A percentile compares a stretch with the other conserved stretches of the same genome.
phyloP scores from a whole-genome alignment of 37 sponge, comb jelly and placozoan species.

The Ianthella basta region DNA sequence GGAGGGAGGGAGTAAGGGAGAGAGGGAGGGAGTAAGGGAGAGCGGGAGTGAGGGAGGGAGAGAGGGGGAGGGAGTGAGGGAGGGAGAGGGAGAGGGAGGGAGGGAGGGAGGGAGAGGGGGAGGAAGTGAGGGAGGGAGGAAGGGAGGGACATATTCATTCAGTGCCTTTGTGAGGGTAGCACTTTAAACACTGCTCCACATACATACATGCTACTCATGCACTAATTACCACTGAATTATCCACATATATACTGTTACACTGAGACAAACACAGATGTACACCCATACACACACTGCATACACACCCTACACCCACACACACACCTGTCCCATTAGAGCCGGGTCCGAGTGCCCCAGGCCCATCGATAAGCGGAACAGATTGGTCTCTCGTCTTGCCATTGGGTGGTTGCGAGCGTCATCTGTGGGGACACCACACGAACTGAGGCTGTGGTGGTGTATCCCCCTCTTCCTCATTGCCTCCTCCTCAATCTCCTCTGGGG shows the following conservation, averaged over 20 bases:
- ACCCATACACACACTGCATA: background rate
- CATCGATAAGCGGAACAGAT: constrained; percentile 13
- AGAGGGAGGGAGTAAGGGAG: too few species aligned
- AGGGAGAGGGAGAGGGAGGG: too few species aligned
- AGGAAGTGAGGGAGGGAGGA: too few species aligned
- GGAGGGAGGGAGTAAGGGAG: too few species aligned
- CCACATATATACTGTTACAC: background rate
- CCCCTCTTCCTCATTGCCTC: constrained; percentile 17
- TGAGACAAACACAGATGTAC: background rate
- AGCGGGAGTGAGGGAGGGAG: too few species aligned
- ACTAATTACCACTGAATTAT: background rate
- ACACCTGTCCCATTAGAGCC: constrained; percentile 5
- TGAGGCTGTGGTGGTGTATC: constrained; percentile 3
- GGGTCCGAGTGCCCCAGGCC: constrained; percentile 26
- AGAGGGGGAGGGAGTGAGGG: too few species aligned
- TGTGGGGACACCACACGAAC: constrained; percentile 27
- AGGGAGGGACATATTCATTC: too few species aligned
- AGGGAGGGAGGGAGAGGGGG: too few species aligned
- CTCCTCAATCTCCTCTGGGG: background rate
- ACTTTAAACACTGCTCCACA: too few species aligned
- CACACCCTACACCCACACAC: background rate
- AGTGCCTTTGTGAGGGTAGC: too few species aligned
- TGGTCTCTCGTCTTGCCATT: background rate
- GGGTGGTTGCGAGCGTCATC: constrained; percentile 13
- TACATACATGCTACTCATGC: background rate